phyloP scores from a whole-genome alignment of 2,797 vertebrate genomes.

The Artibeus lituratus region DNA sequence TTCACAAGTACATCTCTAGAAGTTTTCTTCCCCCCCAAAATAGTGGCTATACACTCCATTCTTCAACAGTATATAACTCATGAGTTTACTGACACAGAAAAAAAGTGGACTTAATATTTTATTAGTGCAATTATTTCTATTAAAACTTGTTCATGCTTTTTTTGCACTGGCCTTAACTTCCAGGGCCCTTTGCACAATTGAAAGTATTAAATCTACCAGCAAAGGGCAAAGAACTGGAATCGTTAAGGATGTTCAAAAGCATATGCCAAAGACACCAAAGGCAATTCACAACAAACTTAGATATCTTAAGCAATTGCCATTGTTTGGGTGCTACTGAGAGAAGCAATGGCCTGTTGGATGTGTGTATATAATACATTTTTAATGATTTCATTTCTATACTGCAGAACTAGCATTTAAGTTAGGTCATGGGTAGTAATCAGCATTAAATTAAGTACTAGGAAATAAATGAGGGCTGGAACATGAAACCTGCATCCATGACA shows the following conservation, averaged over 20 bases:
- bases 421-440: background rate
- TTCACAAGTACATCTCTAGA: background rate
- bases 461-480: background rate
- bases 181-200: background rate
- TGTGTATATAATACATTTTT: background rate
- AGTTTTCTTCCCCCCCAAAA: background rate
- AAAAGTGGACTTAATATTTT: constrained; percentile 26
- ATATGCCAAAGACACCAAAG: background rate
- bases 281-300: background rate
- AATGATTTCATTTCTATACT: background rate
- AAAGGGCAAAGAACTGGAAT: background rate
- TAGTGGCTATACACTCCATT: background rate
- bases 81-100: background rate
- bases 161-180: background rate
- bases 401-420: background rate
- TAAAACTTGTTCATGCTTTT: background rate
- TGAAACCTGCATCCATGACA: background rate
- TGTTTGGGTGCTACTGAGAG: background rate
- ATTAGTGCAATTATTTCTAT: constrained; percentile 20
- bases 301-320: background rate
- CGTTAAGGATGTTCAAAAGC: background rate
- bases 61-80: constrained; percentile 9
- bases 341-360: background rate
- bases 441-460: background rate
- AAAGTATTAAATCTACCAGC: background rate